Evolutionary conservation across 1,140 invertebrate genomes (phyloP).

Genomic region (Prorops nasuta): DNA sequence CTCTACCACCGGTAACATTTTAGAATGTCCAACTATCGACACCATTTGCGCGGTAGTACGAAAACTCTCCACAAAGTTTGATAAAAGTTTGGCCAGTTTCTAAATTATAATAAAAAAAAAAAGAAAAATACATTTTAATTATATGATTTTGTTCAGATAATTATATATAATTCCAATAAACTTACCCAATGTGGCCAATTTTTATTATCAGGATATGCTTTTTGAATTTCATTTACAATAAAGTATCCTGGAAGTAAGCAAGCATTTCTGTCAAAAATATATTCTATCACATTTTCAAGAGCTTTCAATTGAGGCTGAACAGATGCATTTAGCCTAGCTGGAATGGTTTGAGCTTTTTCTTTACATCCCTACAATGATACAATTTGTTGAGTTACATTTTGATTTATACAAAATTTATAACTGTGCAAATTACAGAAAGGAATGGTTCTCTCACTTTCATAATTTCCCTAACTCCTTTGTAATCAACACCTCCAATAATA

Average conservation of each 20-base stretch:
- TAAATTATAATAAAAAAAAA: constrained; percentile 45
- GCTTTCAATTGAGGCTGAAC: constrained; percentile 77
- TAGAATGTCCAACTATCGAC: constrained; percentile 84
- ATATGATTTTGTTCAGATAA: background rate
- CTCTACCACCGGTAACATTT: constrained; percentile 92
- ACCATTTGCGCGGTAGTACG: constrained; percentile 92
- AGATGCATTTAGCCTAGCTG: constrained; percentile 72
- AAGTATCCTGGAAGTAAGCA: constrained; percentile 92
- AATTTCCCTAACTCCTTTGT: constrained; percentile 90
- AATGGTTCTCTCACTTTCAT: constrained; percentile 70
- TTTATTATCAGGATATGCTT: constrained; percentile 78
- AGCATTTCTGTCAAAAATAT: constrained; percentile 90
- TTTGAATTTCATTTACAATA: constrained; percentile 90
- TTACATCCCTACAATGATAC: constrained; percentile 66
- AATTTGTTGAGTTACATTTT: background rate
- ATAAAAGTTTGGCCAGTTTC: constrained; percentile 82
- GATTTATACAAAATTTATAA: background rate
- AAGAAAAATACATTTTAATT: background rate
- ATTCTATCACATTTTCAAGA: constrained; percentile 77
- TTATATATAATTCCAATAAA: constrained; percentile 10
- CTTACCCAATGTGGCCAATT: constrained; percentile 89
- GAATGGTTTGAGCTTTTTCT: constrained; percentile 82
- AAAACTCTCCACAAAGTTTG: constrained; percentile 90
- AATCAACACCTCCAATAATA: constrained; percentile 88
- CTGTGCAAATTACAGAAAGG: background rate